Evolutionary conservation across 2,113 vertebrate genomes (phyloP).

Genomic region (Poeciliopsis occidentalis): DNA sequence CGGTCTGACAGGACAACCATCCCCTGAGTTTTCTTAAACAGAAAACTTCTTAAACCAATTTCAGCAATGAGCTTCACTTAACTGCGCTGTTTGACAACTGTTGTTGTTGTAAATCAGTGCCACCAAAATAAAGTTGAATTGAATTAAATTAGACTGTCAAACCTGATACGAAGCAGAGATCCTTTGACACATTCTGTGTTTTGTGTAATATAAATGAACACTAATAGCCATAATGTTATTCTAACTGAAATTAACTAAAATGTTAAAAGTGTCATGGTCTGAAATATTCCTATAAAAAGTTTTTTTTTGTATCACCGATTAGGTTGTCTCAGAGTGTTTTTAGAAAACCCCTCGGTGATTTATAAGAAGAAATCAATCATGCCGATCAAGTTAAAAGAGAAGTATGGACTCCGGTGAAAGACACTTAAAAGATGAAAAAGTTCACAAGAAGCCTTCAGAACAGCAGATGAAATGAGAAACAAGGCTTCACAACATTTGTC

Average conservation of each 20-base stretch:
- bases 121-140: no score
- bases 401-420: conserved; percentile 75
- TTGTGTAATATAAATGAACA: conserved; percentile 17
- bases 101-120: no score
- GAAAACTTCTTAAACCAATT: no score
- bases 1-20: no score
- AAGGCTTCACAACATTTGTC: conserved; percentile 76
- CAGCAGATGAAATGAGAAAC: conserved; percentile 60
- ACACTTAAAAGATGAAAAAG: conserved; percentile 73
- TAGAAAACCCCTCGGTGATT: conserved; percentile 35
- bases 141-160: no score
- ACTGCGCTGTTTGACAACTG: no score
- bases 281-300: conserved; percentile 37
- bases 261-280: conserved; percentile 33
- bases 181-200: no score
- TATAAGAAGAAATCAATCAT: conserved; percentile 70
- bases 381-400: conserved; percentile 68
- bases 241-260: conserved; percentile 9
- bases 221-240: conserved; percentile 20
- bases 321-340: conserved; percentile 27
- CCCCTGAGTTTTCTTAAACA: no score
- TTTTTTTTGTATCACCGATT: conserved; percentile 11
- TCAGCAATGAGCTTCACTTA: no score
- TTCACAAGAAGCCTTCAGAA: conserved; percentile 47
- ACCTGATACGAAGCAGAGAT: no score